phyloP scores from a whole-genome alignment of 2,888 invertebrate genomes.

The Drosophila stalkeri region DNA sequence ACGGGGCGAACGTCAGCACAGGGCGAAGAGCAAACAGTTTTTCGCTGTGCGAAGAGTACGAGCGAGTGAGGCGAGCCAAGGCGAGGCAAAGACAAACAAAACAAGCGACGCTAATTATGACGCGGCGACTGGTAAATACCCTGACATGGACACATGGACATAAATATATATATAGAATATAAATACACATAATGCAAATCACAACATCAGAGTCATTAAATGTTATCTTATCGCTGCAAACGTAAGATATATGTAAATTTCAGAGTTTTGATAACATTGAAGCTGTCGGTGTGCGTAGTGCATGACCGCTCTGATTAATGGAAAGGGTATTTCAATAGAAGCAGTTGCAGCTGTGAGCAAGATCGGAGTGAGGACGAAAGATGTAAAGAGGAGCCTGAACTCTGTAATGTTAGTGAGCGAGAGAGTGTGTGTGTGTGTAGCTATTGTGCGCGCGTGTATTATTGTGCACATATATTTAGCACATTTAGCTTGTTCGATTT shows the following conservation, averaged over 20 bases:
- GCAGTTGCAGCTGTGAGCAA: slow-evolving; percentile 33
- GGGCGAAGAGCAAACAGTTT: slow-evolving; percentile 43
- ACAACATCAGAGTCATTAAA: not conserved
- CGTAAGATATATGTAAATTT: not conserved
- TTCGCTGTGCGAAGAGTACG: slow-evolving; percentile 27
- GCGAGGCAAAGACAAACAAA: slow-evolving; percentile 35
- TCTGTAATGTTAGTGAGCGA: slow-evolving; percentile 7
- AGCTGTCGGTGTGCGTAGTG: not conserved
- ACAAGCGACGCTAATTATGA: slow-evolving; percentile 10
- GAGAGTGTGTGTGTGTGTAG: slow-evolving; percentile 8
- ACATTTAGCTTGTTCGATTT: slow-evolving; percentile 49
- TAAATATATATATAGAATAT: not conserved
- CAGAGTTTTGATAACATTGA: not conserved
- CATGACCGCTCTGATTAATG: not conserved
- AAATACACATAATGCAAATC: not conserved
- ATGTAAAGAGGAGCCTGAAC: slow-evolving; percentile 14
- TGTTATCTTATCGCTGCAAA: not conserved
- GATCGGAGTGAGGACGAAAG: slow-evolving; percentile 5
- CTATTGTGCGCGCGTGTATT: not conserved
- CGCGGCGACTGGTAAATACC: slow-evolving; percentile 15
- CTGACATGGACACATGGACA: slow-evolving; percentile 3
- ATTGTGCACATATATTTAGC: slow-evolving; percentile 37
- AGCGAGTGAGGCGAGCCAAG: slow-evolving; percentile 22
- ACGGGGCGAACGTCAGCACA: slow-evolving; percentile 38
- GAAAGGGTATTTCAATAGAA: slow-evolving; percentile 27